These are phyloP conservation scores for Noctua fimbriata DNA, from an alignment of 2,888 invertebrate species.

Conservation along the genomic window DNA sequence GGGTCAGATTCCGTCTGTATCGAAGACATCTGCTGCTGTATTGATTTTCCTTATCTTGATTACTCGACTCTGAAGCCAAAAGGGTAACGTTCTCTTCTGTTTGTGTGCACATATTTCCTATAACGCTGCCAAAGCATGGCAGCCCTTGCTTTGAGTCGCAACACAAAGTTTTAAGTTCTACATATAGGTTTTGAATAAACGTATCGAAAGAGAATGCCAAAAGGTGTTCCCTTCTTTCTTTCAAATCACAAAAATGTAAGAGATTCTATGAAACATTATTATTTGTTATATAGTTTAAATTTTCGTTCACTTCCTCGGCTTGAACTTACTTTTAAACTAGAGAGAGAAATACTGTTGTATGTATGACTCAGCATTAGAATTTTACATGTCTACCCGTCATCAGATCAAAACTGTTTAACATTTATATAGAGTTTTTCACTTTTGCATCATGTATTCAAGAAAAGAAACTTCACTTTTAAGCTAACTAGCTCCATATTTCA, in stretches of 20 bases:
- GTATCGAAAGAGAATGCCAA: not conserved
- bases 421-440: constrained; percentile 16
- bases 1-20: constrained; percentile 21
- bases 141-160: constrained; percentile 24
- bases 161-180: not conserved
- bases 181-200: not conserved
- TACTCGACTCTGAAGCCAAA: constrained; percentile 36
- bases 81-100: constrained; percentile 40
- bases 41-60: constrained; percentile 54
- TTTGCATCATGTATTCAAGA: not conserved
- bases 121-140: constrained; percentile 6
- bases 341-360: not conserved
- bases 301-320: not conserved
- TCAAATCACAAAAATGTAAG: not conserved
- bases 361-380: not conserved
- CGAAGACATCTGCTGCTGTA: constrained; percentile 36
- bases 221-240: not conserved
- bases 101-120: constrained; percentile 25
- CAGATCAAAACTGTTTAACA: not conserved
- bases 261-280: not conserved
- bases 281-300: not conserved
- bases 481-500: constrained; percentile 26
- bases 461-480: constrained; percentile 21
- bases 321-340: not conserved
- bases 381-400: not conserved